phyloP scores from a whole-genome alignment of 2,888 invertebrate genomes.

The Cosmia pyralina region DNA sequence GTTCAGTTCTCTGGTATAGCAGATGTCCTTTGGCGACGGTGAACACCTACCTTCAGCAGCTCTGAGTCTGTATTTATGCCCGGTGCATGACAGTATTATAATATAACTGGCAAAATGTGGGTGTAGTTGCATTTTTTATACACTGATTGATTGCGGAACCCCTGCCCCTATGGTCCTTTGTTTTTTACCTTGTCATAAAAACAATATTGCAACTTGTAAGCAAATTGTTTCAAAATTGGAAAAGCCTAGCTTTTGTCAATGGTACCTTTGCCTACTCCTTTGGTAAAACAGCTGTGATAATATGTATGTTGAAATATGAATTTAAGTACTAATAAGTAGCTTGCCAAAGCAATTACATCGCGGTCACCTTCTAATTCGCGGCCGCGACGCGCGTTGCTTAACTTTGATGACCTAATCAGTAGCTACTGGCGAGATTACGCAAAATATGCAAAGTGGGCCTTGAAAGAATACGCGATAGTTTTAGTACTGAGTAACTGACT shows the following conservation, averaged over 20 bases:
- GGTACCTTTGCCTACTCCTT: background rate
- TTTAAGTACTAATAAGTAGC: conserved; percentile 12
- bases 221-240: too few relatives aligned
- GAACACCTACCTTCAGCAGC: too few relatives aligned
- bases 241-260: background rate
- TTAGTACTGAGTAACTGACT: background rate
- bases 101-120: background rate
- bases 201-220: too few relatives aligned
- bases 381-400: conserved; percentile 45
- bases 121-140: background rate
- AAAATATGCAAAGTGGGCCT: conserved; percentile 36
- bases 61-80: too few relatives aligned
- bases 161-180: too few relatives aligned
- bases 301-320: conserved; percentile 4
- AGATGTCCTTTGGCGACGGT: too few relatives aligned
- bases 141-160: too few relatives aligned
- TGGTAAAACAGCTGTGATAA: background rate
- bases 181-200: too few relatives aligned
- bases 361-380: conserved; percentile 51
- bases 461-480: conserved; percentile 21
- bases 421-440: conserved; percentile 16
- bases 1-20: too few relatives aligned
- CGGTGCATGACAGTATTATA: too few relatives aligned
- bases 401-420: conserved; percentile 43
- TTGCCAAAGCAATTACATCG: conserved; percentile 33